Percentiles rank a stretch among this genome's conserved stretches.
These are phyloP conservation scores for Alcedo quadribrachys DNA, from an alignment of 2,797 vertebrate species.

Conservation along the genomic window DNA sequence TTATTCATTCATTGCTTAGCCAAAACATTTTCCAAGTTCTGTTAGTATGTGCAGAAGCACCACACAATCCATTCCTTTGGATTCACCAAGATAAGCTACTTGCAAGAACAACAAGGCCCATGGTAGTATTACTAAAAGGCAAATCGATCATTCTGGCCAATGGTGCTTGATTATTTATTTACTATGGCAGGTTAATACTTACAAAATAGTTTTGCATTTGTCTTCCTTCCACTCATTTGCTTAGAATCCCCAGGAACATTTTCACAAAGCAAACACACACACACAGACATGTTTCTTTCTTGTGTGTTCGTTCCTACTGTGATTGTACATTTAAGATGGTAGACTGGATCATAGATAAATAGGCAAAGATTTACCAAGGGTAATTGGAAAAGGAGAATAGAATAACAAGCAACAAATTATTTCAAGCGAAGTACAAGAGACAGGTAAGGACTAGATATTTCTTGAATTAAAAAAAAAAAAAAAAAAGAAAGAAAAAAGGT, in stretches of 20 bases:
- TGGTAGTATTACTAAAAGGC: background rate
- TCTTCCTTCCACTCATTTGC: background rate
- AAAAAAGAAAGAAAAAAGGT: background rate
- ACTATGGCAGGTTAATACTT: background rate
- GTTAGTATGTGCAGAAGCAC: background rate
- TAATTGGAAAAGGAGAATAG: background rate
- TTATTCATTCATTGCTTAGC: background rate
- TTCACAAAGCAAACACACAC: background rate
- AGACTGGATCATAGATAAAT: background rate
- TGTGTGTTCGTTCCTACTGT: background rate
- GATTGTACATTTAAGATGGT: background rate
- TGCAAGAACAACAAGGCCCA: background rate
- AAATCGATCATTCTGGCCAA: background rate
- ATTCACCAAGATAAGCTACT: background rate
- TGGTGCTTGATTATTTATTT: background rate
- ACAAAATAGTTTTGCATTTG: background rate
- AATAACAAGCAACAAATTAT: background rate
- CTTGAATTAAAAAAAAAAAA: background rate
- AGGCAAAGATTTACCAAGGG: background rate
- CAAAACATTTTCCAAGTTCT: background rate
- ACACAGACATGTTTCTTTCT: background rate
- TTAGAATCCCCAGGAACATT: background rate
- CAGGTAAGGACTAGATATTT: background rate
- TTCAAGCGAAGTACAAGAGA: background rate
- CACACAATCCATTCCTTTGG: background rate